phyloP scores from a whole-genome alignment of 30 jellyfish, hydroid and myxozoan species.

The Cassiopea xamachana region DNA sequence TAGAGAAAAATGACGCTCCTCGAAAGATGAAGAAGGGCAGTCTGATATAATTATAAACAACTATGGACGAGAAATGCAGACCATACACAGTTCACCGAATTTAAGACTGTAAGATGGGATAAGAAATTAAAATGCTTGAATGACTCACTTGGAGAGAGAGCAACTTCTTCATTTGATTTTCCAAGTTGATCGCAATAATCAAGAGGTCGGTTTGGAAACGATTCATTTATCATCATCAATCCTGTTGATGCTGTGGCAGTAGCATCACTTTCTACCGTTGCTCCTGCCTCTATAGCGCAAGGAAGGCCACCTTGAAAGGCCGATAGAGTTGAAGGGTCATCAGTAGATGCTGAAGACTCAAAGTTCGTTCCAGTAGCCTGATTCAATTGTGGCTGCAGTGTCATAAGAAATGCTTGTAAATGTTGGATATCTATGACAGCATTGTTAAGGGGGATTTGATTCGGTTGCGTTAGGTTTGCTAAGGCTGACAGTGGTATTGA shows the following conservation, averaged over 20 bases:
- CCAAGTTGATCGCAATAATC: not conserved
- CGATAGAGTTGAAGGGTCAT: constrained; percentile 32
- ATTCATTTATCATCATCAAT: constrained; percentile 7
- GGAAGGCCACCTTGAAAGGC: constrained; percentile 1
- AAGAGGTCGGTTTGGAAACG: not conserved
- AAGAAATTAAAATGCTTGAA: too few relatives aligned
- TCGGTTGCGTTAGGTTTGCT: constrained; percentile 38
- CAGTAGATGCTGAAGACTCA: not conserved
- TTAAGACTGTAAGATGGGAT: not conserved
- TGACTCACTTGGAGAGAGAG: not conserved
- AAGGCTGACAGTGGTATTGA: constrained; percentile 60
- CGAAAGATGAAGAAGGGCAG: too few relatives aligned
- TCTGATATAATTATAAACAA: too few relatives aligned
- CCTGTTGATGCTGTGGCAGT: not conserved
- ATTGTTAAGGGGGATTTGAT: constrained; percentile 16
- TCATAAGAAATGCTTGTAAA: constrained; percentile 66
- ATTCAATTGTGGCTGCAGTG: constrained; percentile 46
- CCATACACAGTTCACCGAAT: too few relatives aligned
- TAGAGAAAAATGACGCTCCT: too few relatives aligned
- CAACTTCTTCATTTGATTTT: not conserved
- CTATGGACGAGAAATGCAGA: too few relatives aligned
- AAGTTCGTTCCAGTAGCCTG: not conserved
- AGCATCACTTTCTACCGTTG: not conserved
- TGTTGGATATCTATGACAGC: constrained; percentile 57
- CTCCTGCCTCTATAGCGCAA: not conserved